Evolutionary conservation across 2,797 vertebrate genomes (phyloP), one percentile per base, ranked within the genome.

Genomic region (Anabas testudineus): DNA sequence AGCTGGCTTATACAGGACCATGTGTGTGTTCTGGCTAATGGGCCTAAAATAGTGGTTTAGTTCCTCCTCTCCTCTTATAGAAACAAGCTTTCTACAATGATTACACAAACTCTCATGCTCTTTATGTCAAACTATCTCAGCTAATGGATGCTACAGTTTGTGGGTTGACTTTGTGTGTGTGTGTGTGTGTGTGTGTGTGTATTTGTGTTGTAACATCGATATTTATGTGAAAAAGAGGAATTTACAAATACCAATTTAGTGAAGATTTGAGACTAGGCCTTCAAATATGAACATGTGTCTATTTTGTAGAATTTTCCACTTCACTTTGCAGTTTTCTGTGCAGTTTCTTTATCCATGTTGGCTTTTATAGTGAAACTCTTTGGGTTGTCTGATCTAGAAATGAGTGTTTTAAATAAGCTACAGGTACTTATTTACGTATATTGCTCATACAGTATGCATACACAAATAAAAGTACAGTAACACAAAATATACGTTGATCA

Each of bases 11-110:
- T 18, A 18, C 36, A 9, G 15, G 51, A 34, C 26, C 19, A 2
- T 51, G 21, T 28, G 34, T 74, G 42, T 62, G 18, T 61, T 71
- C 48, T 13, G 30, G 63, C 49, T 78, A 37, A 49, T 30, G 34
- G 61, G 56, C 34, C 42, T 60, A 56, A 34, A 37, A 22, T 59
- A n/a, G 61, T 62, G 55, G 32, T 49, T 76, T 15, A 10, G 49
- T 0, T 58, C 46, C 54, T 58, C 41, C 14, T 36, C 26, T 61
- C 37, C 46, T 74, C 30, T 37, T 18, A 42, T n/a, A 15, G 28
- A 71, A 55, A 34, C 19, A 2, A 71, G 34, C 32, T 63, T 51
- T 63, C 41, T 24, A 51, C 39, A 21, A 2, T 4, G 21, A 59
- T 54, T 8, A 52, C 15, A 65, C 56, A 46, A 45, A 57, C 42